These are phyloP conservation scores for Sarcophaga rosellei DNA, from an alignment of 2,888 invertebrate species.

Conservation along the genomic window DNA sequence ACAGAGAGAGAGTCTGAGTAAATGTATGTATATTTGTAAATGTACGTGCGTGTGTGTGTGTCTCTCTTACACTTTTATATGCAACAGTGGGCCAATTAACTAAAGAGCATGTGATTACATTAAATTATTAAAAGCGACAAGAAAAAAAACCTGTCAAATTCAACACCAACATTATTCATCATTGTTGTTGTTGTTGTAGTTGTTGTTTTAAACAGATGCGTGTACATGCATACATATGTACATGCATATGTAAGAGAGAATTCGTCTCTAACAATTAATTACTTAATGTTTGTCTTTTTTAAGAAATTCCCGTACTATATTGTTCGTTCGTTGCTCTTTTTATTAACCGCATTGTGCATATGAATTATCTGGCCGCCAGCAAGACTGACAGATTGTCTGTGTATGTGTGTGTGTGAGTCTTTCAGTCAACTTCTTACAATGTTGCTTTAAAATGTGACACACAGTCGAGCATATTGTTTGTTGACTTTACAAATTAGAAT, in stretches of 20 bases:
- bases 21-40: neutral
- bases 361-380: conserved; percentile 15
- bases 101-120: conserved; percentile 37
- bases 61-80: conserved; percentile 9
- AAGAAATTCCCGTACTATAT: neutral
- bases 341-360: neutral
- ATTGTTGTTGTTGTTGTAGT: neutral
- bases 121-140: neutral
- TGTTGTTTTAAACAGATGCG: neutral
- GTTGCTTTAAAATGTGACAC: neutral
- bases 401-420: too few species aligned
- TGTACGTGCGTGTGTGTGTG: neutral
- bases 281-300: conserved; percentile 21
- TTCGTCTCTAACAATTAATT: conserved; percentile 4
- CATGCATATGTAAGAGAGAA: neutral
- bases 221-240: neutral
- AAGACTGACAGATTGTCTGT: neutral
- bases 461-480: neutral
- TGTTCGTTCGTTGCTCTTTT: neutral
- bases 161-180: conserved; percentile 1
- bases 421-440: neutral
- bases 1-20: neutral
- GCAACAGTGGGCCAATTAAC: conserved; percentile 37
- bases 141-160: conserved; percentile 22
- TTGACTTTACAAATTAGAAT: neutral